Evolutionary conservation across 92 coral and sea anemone species (phyloP).

Genomic region (Actinostola sp.): DNA sequence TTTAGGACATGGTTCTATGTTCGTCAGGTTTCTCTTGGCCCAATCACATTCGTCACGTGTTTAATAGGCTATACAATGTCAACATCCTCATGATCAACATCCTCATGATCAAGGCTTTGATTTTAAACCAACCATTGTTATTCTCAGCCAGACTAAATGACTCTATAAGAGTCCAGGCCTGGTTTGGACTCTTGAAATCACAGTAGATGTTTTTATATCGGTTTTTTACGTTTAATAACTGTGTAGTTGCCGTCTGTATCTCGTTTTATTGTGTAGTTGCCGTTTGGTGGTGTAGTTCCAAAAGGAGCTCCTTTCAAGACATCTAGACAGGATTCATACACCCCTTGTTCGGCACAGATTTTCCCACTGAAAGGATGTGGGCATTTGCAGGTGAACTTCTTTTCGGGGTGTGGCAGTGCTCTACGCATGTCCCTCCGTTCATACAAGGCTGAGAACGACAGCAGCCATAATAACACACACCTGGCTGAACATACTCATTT

Average conservation of each 20-base stretch:
- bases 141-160: conserved; percentile 16
- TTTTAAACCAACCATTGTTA: not conserved
- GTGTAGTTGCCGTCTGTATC: not conserved
- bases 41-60: too few relatives aligned
- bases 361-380: not conserved
- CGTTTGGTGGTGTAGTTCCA: not conserved
- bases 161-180: conserved; percentile 18
- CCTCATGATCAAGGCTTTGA: not conserved
- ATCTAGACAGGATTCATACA: conserved; percentile 20
- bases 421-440: conserved; percentile 34
- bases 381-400: conserved; percentile 25
- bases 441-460: conserved; percentile 25
- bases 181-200: conserved; percentile 4
- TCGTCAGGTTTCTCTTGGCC: too few relatives aligned
- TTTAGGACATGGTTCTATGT: too few relatives aligned
- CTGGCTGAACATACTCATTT: not conserved
- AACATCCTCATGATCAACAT: too few relatives aligned
- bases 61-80: too few relatives aligned
- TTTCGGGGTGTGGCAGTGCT: conserved; percentile 9
- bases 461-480: conserved; percentile 13
- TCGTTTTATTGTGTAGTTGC: conserved; percentile 8
- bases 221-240: conserved; percentile 4
- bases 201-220: too few relatives aligned
- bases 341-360: conserved; percentile 1
- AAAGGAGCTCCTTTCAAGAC: not conserved